A percentile compares a stretch with the other conserved stretches of the same genome.
phyloP scores from a whole-genome alignment of 2,888 invertebrate genomes.

The Brenthis daphne region DNA sequence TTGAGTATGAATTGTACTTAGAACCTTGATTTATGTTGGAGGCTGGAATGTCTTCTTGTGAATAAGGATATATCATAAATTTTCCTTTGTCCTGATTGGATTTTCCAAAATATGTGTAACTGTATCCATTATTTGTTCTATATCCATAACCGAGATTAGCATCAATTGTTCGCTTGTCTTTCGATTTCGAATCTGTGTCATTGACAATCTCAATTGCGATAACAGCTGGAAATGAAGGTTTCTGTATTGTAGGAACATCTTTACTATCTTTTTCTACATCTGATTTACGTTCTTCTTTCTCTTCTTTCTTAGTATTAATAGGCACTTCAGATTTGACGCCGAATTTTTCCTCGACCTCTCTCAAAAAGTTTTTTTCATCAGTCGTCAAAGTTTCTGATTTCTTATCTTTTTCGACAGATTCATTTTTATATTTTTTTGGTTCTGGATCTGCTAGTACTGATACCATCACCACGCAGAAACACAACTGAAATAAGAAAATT shows the following conservation, averaged over 20 bases:
- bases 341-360: conserved; percentile 76
- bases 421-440: conserved; percentile 70
- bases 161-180: conserved; percentile 87
- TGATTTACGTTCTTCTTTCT: conserved; percentile 44
- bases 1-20: conserved; percentile 35
- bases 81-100: conserved; percentile 73
- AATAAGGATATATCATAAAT: conserved; percentile 87
- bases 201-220: conserved; percentile 84
- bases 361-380: conserved; percentile 69
- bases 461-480: conserved; percentile 55
- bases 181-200: conserved; percentile 75
- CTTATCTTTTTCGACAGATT: conserved; percentile 57
- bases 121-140: conserved; percentile 76
- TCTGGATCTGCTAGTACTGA: conserved; percentile 62
- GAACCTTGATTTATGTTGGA: conserved; percentile 36
- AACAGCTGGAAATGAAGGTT: conserved; percentile 75
- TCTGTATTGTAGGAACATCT: conserved; percentile 37
- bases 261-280: conserved; percentile 34
- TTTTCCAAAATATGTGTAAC: conserved; percentile 77
- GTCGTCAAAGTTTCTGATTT: conserved; percentile 51
- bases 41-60: conserved; percentile 84
- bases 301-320: conserved; percentile 49
- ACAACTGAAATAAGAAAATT: conserved; percentile 60
- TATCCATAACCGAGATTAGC: conserved; percentile 87
- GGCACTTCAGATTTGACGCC: conserved; percentile 65